Evolutionary conservation across 2,888 invertebrate genomes (phyloP).

Genomic region (Agrochola lychnidis): DNA sequence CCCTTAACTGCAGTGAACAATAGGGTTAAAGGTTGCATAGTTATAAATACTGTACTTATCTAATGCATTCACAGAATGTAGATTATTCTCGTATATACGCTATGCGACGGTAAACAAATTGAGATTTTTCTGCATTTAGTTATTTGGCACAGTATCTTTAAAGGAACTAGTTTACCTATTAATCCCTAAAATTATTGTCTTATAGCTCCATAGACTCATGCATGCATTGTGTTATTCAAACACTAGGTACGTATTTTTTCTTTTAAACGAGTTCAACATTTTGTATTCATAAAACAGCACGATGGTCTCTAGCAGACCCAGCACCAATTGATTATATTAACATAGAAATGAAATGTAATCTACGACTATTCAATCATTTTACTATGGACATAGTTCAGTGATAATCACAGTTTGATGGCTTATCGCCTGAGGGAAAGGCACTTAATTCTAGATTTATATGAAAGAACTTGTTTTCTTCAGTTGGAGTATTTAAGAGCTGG

Average conservation of each 20-base stretch:
- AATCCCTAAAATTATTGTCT: not conserved
- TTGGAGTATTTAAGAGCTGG: not conserved
- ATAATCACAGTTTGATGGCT: constrained; percentile 27
- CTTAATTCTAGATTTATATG: constrained; percentile 11
- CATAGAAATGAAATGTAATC: not conserved
- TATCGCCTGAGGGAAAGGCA: constrained; percentile 9
- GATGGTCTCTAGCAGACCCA: not conserved
- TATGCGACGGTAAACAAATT: not conserved
- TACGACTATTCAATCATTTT: constrained; percentile 19
- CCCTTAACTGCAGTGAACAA: constrained; percentile 15
- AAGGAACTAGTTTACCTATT: not conserved
- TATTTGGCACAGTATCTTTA: not conserved
- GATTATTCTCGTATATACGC: not conserved
- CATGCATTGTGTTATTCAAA: not conserved
- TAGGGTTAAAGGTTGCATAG: constrained; percentile 17
- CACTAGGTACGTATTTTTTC: too few relatives aligned
- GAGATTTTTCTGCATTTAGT: not conserved
- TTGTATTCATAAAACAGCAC: not conserved
- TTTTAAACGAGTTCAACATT: not conserved
- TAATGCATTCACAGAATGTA: not conserved
- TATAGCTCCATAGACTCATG: not conserved
- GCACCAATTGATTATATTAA: not conserved
- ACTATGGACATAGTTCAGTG: constrained; percentile 1
- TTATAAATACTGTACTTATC: constrained; percentile 12
- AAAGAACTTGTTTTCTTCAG: constrained; percentile 15